A percentile compares a stretch with the other conserved stretches of the same genome.
Evolutionary conservation across 2,888 invertebrate species (phyloP).

Genomic region (Drosophila aldrichi): DNA sequence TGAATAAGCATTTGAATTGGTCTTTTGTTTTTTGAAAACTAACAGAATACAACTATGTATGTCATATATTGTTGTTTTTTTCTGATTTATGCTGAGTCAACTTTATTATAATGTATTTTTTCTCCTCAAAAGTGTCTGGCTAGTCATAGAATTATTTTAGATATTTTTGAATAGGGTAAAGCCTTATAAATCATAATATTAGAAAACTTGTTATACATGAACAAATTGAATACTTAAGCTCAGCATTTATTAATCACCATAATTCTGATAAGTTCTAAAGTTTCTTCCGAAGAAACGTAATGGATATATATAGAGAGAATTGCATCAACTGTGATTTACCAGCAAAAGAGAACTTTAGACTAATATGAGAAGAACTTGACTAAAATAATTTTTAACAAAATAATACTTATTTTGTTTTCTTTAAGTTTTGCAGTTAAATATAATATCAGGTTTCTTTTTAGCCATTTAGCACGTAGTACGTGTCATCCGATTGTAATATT

Average conservation of each 20-base stretch:
- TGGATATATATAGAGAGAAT: not conserved
- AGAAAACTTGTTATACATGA: not conserved
- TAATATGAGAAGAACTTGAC: not conserved
- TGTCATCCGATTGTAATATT: conserved; percentile 33
- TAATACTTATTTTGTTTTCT: not conserved
- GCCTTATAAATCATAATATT: not conserved
- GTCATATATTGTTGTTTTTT: not conserved
- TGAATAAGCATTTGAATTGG: not conserved
- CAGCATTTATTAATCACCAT: not conserved
- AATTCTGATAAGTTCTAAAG: not conserved
- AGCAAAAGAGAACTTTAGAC: not conserved
- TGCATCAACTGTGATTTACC: not conserved
- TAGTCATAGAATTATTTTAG: conserved; percentile 36
- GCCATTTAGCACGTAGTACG: conserved; percentile 35
- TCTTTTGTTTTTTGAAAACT: not conserved
- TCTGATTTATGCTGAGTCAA: not conserved
- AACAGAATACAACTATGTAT: not conserved
- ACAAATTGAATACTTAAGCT: not conserved
- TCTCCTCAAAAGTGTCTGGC: not conserved
- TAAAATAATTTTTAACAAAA: not conserved
- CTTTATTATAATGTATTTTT: conserved; percentile 6
- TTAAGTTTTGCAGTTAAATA: not conserved
- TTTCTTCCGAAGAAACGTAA: not conserved
- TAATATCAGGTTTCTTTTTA: conserved; percentile 9
- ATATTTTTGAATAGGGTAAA: conserved; percentile 8